Percentiles rank a stretch among this genome's conserved stretches.
These are phyloP conservation scores for Drosophila sechellia DNA, from an alignment of 1,140 invertebrate species.

Conservation along the genomic window DNA sequence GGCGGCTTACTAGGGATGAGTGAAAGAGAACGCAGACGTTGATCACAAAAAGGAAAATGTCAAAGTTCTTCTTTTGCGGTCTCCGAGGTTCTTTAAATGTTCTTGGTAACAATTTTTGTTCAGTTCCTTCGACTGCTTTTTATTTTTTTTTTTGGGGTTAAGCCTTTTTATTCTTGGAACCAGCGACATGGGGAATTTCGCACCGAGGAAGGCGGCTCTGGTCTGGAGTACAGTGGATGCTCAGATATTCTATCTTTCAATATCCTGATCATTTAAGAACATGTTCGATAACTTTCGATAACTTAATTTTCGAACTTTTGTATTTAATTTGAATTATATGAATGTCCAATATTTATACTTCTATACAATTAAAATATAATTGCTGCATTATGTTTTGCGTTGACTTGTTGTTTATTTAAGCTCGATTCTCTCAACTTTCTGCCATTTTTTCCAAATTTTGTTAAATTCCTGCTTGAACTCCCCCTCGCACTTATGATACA, in stretches of 20 bases:
- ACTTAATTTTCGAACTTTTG: too few species aligned
- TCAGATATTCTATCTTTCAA: background rate
- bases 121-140: constrained; percentile 15
- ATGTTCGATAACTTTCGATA: too few species aligned
- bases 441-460: constrained; percentile 3
- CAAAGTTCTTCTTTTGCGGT: constrained; percentile 80
- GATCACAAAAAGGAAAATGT: constrained; percentile 81
- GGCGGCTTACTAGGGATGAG: constrained; percentile 22
- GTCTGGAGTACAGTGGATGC: background rate
- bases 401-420: too few species aligned
- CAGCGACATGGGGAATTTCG: constrained; percentile 64
- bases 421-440: background rate
- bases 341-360: too few species aligned
- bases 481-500: constrained; percentile 26
- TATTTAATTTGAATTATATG: too few species aligned
- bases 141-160: constrained; percentile 8
- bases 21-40: constrained; percentile 55
- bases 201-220: constrained; percentile 45
- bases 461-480: constrained; percentile 1
- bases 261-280: background rate
- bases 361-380: too few species aligned
- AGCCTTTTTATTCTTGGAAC: constrained; percentile 59
- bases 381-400: too few species aligned
- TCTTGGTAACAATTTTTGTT: constrained; percentile 60
- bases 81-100: constrained; percentile 81